phyloP scores from a whole-genome alignment of 2,797 vertebrate genomes.

The Sebastiscus tertius region DNA sequence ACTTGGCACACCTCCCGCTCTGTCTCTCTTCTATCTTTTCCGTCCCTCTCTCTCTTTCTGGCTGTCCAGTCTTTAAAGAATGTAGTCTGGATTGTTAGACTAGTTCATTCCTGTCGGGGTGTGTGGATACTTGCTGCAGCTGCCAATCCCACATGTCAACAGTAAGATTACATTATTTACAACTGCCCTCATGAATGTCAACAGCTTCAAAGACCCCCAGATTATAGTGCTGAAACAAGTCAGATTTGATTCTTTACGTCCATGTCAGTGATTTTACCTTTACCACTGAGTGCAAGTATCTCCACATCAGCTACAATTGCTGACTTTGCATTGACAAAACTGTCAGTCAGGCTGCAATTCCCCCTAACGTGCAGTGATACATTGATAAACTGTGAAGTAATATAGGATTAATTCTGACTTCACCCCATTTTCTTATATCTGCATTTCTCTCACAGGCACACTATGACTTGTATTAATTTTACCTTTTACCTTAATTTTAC shows the following conservation, averaged over 20 bases:
- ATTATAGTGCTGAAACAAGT: slow-evolving; percentile 3
- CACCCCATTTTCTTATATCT: not conserved
- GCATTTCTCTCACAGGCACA: not conserved
- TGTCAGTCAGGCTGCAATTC: slow-evolving; percentile 11
- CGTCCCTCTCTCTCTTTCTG: not conserved
- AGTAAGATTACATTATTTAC: not conserved
- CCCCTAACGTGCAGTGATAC: slow-evolving; percentile 8
- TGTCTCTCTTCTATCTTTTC: not conserved
- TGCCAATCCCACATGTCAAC: not conserved
- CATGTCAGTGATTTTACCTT: not conserved
- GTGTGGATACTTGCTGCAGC: not conserved
- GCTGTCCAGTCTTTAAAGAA: slow-evolving; percentile 3
- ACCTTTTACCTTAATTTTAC: not conserved
- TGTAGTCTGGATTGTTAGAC: slow-evolving; percentile 11
- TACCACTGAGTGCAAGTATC: not conserved
- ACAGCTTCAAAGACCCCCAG: not conserved
- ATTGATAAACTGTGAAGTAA: not conserved
- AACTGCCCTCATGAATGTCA: slow-evolving; percentile 15
- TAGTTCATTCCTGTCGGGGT: not conserved
- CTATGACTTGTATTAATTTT: not conserved
- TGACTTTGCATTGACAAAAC: slow-evolving; percentile 42
- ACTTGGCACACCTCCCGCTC: not conserved
- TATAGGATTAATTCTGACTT: not conserved
- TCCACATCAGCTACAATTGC: slow-evolving; percentile 31
- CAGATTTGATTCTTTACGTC: slow-evolving; percentile 4